These are phyloP conservation scores for Asobara japonica DNA, from an alignment of 1,140 invertebrate species.

Conservation along the genomic window DNA sequence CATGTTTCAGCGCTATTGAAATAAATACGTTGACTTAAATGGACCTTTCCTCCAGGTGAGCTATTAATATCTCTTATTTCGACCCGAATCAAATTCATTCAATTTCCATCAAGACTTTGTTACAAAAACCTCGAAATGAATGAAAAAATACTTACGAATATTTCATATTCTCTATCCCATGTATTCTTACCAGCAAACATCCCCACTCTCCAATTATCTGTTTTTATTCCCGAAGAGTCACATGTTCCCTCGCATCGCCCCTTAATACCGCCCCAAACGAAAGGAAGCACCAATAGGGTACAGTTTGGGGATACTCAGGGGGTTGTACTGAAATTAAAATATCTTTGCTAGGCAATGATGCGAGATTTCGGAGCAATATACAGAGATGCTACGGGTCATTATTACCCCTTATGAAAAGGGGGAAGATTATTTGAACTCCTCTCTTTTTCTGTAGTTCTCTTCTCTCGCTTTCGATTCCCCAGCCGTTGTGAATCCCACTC, in stretches of 20 bases:
- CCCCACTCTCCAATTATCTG: neutral
- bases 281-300: constrained; percentile 45
- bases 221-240: neutral
- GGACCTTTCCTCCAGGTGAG: neutral
- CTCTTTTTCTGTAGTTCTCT: neutral
- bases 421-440: constrained; percentile 8
- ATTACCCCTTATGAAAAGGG: neutral
- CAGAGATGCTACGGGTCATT: constrained; percentile 6
- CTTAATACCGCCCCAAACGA: constrained; percentile 47
- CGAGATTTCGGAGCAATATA: constrained; percentile 33
- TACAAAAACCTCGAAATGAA: neutral
- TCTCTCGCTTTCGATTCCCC: constrained; percentile 27
- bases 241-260: neutral
- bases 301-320: constrained; percentile 27
- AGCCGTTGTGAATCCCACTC: constrained; percentile 20
- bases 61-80: neutral
- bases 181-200: neutral
- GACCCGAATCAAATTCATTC: neutral
- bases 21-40: neutral
- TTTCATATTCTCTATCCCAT: neutral
- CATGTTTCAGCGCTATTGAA: neutral
- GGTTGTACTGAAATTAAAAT: constrained; percentile 56
- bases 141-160: constrained; percentile 14
- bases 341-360: constrained; percentile 52
- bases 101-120: neutral